phyloP scores from a whole-genome alignment of 1,140 invertebrate species.

The Matsumurasca onukii region DNA sequence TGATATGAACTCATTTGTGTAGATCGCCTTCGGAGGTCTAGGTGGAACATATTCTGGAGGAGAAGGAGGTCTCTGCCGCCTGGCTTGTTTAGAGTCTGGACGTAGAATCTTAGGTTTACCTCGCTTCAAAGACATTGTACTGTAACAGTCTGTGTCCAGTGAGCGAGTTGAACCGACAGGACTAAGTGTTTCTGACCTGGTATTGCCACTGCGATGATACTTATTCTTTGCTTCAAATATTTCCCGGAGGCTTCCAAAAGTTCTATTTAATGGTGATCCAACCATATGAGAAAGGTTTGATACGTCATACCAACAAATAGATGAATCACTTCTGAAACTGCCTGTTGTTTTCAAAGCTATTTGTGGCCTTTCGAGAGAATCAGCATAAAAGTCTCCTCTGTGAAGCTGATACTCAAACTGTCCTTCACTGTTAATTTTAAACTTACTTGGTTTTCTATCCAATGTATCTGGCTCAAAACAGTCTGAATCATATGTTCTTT shows the following conservation, averaged over 20 bases:
- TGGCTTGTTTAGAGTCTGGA: conserved; percentile 46
- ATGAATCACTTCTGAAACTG: conserved; percentile 58
- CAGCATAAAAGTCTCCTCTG: conserved; percentile 48
- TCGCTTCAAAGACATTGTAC: conserved; percentile 35
- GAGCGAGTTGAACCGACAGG: conserved; percentile 40
- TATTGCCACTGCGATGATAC: conserved; percentile 34
- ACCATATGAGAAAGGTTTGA: conserved; percentile 26
- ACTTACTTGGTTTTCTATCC: conserved; percentile 73
- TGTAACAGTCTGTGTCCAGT: conserved; percentile 39
- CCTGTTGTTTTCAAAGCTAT: conserved; percentile 58
- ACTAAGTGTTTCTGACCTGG: conserved; percentile 36
- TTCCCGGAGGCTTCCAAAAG: conserved; percentile 66
- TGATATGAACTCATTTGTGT: conserved; percentile 34
- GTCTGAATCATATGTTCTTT: conserved; percentile 62
- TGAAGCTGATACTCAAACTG: conserved; percentile 30
- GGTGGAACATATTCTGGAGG: conserved; percentile 44
- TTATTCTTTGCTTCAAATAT: conserved; percentile 62
- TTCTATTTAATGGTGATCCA: conserved; percentile 46
- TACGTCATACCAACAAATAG: conserved; percentile 19
- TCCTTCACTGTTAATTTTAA: conserved; percentile 48
- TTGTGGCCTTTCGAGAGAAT: conserved; percentile 59
- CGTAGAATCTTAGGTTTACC: conserved; percentile 35
- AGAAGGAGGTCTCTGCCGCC: conserved; percentile 56
- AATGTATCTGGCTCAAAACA: conserved; percentile 81
- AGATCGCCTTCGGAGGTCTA: conserved; percentile 34